Conservation (phyloP, 2,113 vertebrate genomes). For the Neopipo cinnamomea region DNA sequence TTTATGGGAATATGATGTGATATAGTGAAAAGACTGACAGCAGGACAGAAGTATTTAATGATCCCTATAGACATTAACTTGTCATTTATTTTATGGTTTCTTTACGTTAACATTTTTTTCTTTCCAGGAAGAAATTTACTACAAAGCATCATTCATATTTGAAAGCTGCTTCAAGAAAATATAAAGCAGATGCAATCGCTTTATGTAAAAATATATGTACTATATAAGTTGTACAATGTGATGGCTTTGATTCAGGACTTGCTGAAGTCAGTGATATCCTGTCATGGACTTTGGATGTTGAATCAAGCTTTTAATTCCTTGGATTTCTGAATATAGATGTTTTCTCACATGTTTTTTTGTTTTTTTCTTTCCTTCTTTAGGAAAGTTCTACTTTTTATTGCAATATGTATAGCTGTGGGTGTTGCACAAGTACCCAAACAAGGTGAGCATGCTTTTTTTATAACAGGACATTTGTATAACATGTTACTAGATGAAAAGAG, state of each 20-base stretch:
- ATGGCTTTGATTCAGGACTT: neutral
- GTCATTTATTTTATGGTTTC: neutral
- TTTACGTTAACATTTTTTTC: neutral
- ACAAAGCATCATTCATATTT: neutral
- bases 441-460: slow-evolving; percentile 69
- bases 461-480: neutral
- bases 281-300: neutral
- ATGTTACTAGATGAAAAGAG: neutral
- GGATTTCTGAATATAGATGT: neutral
- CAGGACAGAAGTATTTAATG: neutral
- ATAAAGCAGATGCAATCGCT: neutral
- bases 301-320: neutral
- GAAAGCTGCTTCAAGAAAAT: slow-evolving; percentile 1
- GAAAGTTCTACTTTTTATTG: slow-evolving; percentile 85
- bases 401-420: slow-evolving; percentile 84
- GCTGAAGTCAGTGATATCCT: neutral
- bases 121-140: neutral
- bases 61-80: neutral
- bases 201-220: neutral
- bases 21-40: neutral
- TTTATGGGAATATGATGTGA: neutral
- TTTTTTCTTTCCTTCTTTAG: slow-evolving; percentile 61
- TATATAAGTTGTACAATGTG: neutral
- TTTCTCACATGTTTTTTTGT: neutral
- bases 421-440: slow-evolving; percentile 78